A percentile compares a stretch with the other conserved stretches of the same genome.
These are phyloP conservation scores for Troides helena DNA, from an alignment of 2,888 invertebrate species.

Conservation along the genomic window DNA sequence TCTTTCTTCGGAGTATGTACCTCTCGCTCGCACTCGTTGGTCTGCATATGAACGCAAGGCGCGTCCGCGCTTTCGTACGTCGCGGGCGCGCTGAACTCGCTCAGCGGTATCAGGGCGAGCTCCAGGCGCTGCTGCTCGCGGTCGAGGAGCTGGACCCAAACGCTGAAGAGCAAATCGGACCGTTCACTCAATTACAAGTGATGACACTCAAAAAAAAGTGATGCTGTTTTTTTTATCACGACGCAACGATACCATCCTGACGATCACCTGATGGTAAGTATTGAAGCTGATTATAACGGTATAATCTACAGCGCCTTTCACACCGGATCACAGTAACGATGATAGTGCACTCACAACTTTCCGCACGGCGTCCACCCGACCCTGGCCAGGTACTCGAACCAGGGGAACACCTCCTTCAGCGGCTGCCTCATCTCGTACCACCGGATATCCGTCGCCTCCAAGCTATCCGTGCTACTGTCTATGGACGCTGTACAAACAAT, in stretches of 20 bases:
- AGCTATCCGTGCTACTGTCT: slow-evolving; percentile 49
- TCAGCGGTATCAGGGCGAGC: slow-evolving; percentile 89
- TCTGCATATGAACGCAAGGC: not conserved
- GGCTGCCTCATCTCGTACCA: slow-evolving; percentile 88
- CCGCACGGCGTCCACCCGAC: slow-evolving; percentile 97
- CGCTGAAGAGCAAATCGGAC: slow-evolving; percentile 73
- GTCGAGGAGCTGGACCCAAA: slow-evolving; percentile 95
- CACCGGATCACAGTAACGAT: too few species aligned
- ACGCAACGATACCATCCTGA: too few species aligned
- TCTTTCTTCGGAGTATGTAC: slow-evolving; percentile 1
- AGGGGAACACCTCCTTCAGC: slow-evolving; percentile 90
- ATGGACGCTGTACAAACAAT: slow-evolving; percentile 39
- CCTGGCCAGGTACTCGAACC: slow-evolving; percentile 97
- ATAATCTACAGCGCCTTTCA: too few species aligned
- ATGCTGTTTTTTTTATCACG: too few species aligned
- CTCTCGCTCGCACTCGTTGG: slow-evolving; percentile 13
- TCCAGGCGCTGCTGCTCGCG: slow-evolving; percentile 92
- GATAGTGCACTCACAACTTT: slow-evolving; percentile 84
- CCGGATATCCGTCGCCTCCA: slow-evolving; percentile 87
- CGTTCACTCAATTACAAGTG: too few species aligned
- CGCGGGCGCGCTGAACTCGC: slow-evolving; percentile 83
- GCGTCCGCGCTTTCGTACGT: slow-evolving; percentile 53
- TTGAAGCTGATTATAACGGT: too few species aligned
- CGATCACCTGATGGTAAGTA: too few species aligned
- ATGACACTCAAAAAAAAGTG: too few species aligned